Base-by-base conservation (phyloP, 2,113 vertebrate species). In the Pterocles gutturalis region DNA sequence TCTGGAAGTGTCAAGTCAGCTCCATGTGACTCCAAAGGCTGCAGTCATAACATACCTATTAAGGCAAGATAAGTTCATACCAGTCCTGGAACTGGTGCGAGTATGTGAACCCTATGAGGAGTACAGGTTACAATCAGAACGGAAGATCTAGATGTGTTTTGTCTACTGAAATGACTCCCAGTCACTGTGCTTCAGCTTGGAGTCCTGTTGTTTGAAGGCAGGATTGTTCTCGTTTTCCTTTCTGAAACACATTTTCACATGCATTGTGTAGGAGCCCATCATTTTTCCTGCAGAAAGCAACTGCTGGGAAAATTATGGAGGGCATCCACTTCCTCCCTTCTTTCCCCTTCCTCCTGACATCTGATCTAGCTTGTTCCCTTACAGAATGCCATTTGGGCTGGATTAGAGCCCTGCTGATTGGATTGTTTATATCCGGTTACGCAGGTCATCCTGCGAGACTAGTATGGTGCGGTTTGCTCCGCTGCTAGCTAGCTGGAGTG, bases 191-290 rank as follows among this genome's bases (percentile, higher is more conserved):
- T 67, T 67, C 69, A 83, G 0, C 29, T 25, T 18, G 38, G 28
- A 73, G 36, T 60, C 62, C 45, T 89, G 15, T 49, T 73, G 26
- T 67, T 94, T 73, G 0, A 0, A 55, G 55, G 51, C 65, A 71
- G 36, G 36, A 19, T 77, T 93, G 22, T 36, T 95, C 38, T 82
- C 1, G 0, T 67, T 95, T 65, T 48, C 33, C 24, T 89, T 72
- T 60, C 66, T 69, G 38, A 79, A 6, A 36, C 65, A 24, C 9
- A 2, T 51, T 81, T 86, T 53, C 26, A 15, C 54, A 77, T 51
- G 7, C 13, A 2, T 55, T 1, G 1, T 31, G 28, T 34, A 82
- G 28, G 16, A 28, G 8, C 3, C 0, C 24, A 9, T 45, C 11
- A 4, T 48, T 54, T 54, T 85, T 41, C 31, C 41, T 80, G 55